Evolutionary conservation across 2,797 vertebrate species (phyloP).

Genomic region (Microctenopoma steveboyesi): DNA sequence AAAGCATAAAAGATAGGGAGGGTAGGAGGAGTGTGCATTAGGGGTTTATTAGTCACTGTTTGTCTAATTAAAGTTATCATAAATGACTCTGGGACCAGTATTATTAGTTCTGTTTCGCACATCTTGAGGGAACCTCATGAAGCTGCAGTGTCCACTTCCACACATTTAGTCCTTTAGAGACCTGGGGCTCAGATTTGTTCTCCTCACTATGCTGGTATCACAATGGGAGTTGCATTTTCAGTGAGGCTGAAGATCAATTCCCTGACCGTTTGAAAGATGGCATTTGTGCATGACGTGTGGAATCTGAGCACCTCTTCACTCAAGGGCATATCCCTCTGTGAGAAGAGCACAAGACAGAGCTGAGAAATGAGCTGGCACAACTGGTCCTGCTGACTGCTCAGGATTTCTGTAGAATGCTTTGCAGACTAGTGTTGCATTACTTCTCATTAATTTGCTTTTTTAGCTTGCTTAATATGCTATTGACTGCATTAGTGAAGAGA

Average conservation of each 20-base stretch:
- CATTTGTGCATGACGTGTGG: constrained; percentile 58
- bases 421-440: constrained; percentile 70
- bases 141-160: not conserved
- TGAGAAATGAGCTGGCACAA: constrained; percentile 62
- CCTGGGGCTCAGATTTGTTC: constrained; percentile 27
- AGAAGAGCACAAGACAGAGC: constrained; percentile 34
- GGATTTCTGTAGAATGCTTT: constrained; percentile 68
- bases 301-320: constrained; percentile 60
- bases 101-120: not conserved
- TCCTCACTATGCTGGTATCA: constrained; percentile 26
- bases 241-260: constrained; percentile 54
- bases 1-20: no score
- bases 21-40: no score
- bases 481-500: constrained; percentile 86
- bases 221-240: constrained; percentile 59
- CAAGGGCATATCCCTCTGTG: constrained; percentile 41
- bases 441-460: constrained; percentile 85
- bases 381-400: constrained; percentile 75
- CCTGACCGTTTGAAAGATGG: constrained; percentile 48
- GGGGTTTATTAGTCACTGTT: no score
- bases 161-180: constrained; percentile 17
- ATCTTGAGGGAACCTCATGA: constrained; percentile 4
- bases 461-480: constrained; percentile 86
- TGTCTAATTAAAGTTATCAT: no score
- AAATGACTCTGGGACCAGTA: not conserved